Evolutionary conservation across 2,113 vertebrate genomes (phyloP), one percentile per base, ranked within the genome.

Genomic region (Osmerus mordax): DNA sequence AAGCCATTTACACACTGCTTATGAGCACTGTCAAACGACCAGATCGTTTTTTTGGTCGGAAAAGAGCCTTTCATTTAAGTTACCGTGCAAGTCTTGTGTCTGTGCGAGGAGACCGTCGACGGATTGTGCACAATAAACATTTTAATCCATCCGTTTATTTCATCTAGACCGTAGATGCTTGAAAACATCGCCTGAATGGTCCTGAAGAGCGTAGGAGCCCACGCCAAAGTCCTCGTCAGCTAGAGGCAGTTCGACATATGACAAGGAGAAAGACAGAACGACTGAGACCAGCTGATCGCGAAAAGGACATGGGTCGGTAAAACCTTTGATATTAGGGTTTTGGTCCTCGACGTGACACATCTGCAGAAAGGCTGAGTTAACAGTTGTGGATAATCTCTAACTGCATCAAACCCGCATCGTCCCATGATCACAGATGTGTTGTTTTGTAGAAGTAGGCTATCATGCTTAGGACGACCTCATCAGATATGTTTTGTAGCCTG

Each of bases 181-280:
- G 78, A 65, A 75, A 53, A 71, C 18, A 70, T 41, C 25, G 71
- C 67, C 75, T 77, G 80, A 80, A 69, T 77, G 86, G 87, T 90
- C 77, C 84, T 88, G 87, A 89, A 85, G 83, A 86, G 85, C 86
- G 87, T 81, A 54, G 16, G 14, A 84, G 32, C 7, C 32, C 5
- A 36, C 64, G 81, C 65, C 28, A 58, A 61, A 67, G 55, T 61
- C 64, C 18, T 64, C 32, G 55, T n/a, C 16, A 32, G 65, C 18
- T 23, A 28, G 61, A 64, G 62, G 28, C 53, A 36, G n/a, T 63
- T 54, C 65, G 69, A 74, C 67, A 54, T 80, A 54, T 69, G 81
- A 85, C 84, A 78, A 75, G 79, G 72, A 81, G 78, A 76, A 83
- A 78, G 83, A 81, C 77, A 76, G 76, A 52, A 78, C 70, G 66